Evolutionary conservation across 2,113 vertebrate genomes (phyloP), one percentile per base, ranked within the genome.

Genomic region (Grammomys surdaster): DNA sequence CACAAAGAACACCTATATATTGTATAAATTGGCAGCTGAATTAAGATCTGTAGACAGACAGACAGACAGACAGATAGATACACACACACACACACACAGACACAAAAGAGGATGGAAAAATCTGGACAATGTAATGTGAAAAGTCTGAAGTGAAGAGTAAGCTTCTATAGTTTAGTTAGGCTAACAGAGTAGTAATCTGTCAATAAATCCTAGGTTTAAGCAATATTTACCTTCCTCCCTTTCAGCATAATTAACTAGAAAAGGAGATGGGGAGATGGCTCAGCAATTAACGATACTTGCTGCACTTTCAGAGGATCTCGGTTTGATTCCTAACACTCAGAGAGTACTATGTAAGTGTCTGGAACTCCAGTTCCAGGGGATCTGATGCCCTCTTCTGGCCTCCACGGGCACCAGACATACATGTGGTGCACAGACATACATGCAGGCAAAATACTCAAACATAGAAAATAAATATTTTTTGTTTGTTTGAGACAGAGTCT

Each of bases 31-130:
- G 46, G 75, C 46, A 93, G 90, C 31, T 88, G 51, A 95, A 94
- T 78, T 93, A 93, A 96, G 76, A 84, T 91, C 76, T 67, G 54
- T 81, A 77, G 93, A 95, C 85, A 87, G 14, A 56, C 10, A 63
- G 6, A 87, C 54, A 84, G 4, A 86, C 48, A 40, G 40, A 40
- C 40, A 40, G 40, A 40, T 81, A 81, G 93, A 95, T 78, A 87
- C 19, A 56, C 10, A 63, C 8, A 87, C 43, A 88, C 12, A 86
- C 58, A 95, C 85, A 87, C 19, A 56, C 10, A 63, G 6, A 87
- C 43, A 88, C 12, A 86, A 5, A 31, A 11, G 88, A 12, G 56
- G 56, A 84, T 43, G 26, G 24, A 24, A 63, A 84, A 84, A 63
- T 36, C 33, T 89, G 48, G 80, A 72, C 4, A 93, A 80, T 17